Evolutionary conservation across 2,113 vertebrate species (phyloP).

Genomic region (Rhinoptilus africanus): DNA sequence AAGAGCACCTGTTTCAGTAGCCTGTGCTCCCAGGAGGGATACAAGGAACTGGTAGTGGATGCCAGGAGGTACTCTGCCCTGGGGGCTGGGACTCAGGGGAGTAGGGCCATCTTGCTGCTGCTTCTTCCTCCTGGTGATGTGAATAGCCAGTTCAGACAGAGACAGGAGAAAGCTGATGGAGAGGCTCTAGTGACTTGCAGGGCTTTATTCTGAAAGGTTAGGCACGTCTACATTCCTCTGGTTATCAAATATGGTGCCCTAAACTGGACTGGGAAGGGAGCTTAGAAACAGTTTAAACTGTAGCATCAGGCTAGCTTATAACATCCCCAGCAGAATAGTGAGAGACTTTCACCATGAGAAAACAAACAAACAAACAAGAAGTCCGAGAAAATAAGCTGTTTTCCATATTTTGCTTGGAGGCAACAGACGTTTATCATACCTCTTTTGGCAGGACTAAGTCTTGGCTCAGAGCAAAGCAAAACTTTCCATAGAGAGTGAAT

Average conservation of each 20-base stretch:
- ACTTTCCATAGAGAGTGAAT: slow-evolving; percentile 56
- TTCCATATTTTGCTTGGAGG: slow-evolving; percentile 55
- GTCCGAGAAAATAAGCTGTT: slow-evolving; percentile 36
- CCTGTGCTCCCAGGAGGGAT: rapidly evolving
- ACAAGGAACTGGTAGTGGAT: not conserved
- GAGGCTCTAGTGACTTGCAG: not conserved
- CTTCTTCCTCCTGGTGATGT: not conserved
- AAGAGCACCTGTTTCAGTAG: rapidly evolving
- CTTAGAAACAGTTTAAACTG: not conserved
- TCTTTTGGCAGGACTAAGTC: slow-evolving; percentile 39
- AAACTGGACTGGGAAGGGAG: not conserved
- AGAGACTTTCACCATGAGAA: slow-evolving; percentile 31
- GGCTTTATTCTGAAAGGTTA: not conserved
- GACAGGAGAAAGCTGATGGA: not conserved
- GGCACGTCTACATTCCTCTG: not conserved
- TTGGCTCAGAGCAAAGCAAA: slow-evolving; percentile 47
- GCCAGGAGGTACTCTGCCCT: rapidly evolving
- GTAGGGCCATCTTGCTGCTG: not conserved
- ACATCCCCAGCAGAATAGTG: not conserved
- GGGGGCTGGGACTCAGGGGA: not conserved
- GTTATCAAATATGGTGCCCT: not conserved
- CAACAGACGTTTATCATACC: slow-evolving; percentile 41
- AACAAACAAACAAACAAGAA: slow-evolving; percentile 58
- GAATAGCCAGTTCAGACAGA: not conserved
- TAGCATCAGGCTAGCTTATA: not conserved